phyloP scores from a whole-genome alignment of 1,140 invertebrate species.

The Anthonomus grandis region DNA sequence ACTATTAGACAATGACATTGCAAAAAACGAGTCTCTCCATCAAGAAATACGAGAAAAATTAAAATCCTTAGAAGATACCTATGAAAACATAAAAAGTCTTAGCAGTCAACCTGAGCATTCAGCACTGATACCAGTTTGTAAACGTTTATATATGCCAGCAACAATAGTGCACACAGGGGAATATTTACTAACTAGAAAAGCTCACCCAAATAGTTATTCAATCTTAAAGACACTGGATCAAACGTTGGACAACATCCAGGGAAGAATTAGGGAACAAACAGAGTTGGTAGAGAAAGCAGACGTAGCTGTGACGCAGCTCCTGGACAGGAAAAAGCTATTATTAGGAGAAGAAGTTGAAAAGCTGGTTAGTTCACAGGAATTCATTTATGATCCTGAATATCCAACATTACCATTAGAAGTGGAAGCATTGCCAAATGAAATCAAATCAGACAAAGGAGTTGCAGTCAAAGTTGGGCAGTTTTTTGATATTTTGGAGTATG shows the following conservation, averaged over 20 bases:
- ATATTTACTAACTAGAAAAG: constrained; percentile 30
- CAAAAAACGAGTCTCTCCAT: constrained; percentile 22
- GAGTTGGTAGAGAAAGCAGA: constrained; percentile 26
- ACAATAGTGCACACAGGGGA: constrained; percentile 38
- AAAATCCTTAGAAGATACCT: constrained; percentile 22
- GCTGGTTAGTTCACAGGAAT: background rate
- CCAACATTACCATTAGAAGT: constrained; percentile 9
- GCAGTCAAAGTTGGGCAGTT: constrained; percentile 36
- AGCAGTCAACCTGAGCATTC: constrained; percentile 30
- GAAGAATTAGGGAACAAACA: constrained; percentile 22
- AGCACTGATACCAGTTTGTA: constrained; percentile 34
- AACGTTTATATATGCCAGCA: constrained; percentile 35
- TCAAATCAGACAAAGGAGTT: constrained; percentile 38
- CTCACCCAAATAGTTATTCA: constrained; percentile 30
- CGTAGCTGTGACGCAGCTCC: constrained; percentile 25
- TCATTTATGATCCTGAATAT: constrained; percentile 12
- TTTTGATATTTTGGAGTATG: constrained; percentile 41
- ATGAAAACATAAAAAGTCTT: constrained; percentile 26
- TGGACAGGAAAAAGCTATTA: constrained; percentile 32
- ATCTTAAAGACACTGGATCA: constrained; percentile 31
- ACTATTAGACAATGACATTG: constrained; percentile 31
- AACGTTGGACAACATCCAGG: constrained; percentile 28
- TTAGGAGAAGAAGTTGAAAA: constrained; percentile 18
- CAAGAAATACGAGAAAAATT: constrained; percentile 16
- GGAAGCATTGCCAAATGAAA: constrained; percentile 30